These are phyloP conservation scores for Conchocele bisecta DNA, from an alignment of 2,888 invertebrate species.

Conservation along the genomic window DNA sequence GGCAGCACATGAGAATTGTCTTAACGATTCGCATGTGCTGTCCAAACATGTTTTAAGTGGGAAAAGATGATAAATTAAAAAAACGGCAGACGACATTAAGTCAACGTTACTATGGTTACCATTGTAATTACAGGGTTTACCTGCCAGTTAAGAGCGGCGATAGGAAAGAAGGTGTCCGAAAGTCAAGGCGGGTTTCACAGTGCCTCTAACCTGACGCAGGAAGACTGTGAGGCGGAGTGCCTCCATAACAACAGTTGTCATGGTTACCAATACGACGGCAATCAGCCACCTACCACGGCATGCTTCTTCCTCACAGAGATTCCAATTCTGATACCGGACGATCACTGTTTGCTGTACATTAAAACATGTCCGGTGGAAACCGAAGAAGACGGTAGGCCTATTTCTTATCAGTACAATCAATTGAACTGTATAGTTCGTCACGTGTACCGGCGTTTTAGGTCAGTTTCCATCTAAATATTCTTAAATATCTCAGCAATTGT, in stretches of 20 bases:
- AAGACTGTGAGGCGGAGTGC: constrained; percentile 44
- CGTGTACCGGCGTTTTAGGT: no score
- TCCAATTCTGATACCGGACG: constrained; percentile 35
- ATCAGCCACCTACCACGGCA: background rate
- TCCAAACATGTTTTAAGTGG: no score
- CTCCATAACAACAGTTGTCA: constrained; percentile 16
- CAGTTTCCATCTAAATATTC: no score
- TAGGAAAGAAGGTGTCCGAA: background rate
- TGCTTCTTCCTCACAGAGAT: constrained; percentile 55
- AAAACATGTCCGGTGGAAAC: constrained; percentile 63
- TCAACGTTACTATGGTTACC: no score
- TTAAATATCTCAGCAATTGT: no score
- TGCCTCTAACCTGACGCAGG: constrained; percentile 15
- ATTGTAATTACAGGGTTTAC: constrained; percentile 41
- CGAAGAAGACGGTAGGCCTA: constrained; percentile 49
- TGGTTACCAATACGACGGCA: constrained; percentile 38
- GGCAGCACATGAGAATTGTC: no score
- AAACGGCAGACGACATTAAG: no score
- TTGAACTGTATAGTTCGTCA: no score
- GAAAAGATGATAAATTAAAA: no score
- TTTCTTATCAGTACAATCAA: no score
- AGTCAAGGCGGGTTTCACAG: constrained; percentile 12
- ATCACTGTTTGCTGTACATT: constrained; percentile 59
- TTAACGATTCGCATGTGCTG: no score
- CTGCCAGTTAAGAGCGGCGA: constrained; percentile 22